These are phyloP conservation scores for Apis laboriosa DNA, from an alignment of 1,140 invertebrate species.

Conservation along the genomic window DNA sequence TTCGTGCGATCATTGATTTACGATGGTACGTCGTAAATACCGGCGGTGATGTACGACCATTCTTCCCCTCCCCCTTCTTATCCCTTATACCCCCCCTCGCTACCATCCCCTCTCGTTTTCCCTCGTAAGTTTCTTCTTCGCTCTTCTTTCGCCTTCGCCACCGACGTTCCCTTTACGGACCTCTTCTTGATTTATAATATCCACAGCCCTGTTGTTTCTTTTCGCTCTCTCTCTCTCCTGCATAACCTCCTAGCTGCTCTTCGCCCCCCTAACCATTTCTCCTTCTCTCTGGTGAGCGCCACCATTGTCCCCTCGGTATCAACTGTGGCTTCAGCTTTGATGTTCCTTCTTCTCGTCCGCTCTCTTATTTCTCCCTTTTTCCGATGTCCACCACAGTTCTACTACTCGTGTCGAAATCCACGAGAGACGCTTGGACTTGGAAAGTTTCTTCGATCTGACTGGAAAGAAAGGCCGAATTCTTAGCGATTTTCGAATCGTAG, in stretches of 20 bases:
- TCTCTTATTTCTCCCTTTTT: not conserved
- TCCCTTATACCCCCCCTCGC: constrained; percentile 12
- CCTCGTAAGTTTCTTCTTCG: constrained; percentile 46
- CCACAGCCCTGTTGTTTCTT: constrained; percentile 59
- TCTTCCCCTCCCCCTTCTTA: constrained; percentile 35
- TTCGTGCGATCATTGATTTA: constrained; percentile 72
- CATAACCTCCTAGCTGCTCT: constrained; percentile 38
- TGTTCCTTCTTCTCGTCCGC: constrained; percentile 12
- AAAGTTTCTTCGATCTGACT: too few species aligned
- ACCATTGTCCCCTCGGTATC: constrained; percentile 10
- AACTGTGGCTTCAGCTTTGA: constrained; percentile 5
- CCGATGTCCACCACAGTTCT: too few species aligned
- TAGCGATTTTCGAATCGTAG: too few species aligned
- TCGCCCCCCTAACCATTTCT: constrained; percentile 27
- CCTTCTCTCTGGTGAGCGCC: not conserved
- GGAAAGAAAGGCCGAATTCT: too few species aligned
- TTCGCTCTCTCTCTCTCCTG: constrained; percentile 46
- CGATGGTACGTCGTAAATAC: constrained; percentile 72
- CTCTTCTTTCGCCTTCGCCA: constrained; percentile 58
- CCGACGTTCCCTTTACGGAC: constrained; percentile 62
- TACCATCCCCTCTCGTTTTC: constrained; percentile 11
- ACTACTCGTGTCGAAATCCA: constrained; percentile 5
- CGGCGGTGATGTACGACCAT: constrained; percentile 69
- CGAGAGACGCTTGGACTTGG: not conserved
- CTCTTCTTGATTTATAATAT: constrained; percentile 71